Evolutionary conservation across 2,888 invertebrate species (phyloP), one percentile per base, ranked within the genome.

Genomic region (Drosophila anomalipes): DNA sequence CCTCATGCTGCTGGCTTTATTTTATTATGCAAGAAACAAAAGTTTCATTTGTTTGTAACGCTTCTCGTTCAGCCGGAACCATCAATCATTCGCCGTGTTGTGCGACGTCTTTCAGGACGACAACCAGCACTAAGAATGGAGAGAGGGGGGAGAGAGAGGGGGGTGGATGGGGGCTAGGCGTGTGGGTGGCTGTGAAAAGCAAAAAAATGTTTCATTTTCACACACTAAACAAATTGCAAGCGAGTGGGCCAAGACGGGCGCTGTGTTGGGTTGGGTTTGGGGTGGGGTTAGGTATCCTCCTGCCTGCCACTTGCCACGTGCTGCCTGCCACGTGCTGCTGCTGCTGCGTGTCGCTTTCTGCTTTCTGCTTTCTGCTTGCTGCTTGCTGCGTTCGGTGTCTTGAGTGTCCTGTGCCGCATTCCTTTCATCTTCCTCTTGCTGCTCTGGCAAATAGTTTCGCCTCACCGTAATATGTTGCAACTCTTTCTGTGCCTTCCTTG

Each of bases 11-110:
- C 70, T 66, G 62, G 52, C 44, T 76, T 83, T 86, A 73, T 73
- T 73, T 81, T 81, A 90, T 89, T 90, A 90, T 87, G 86, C 90
- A 90, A 89, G 90, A 90, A 90, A 90, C 87, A 87, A 87, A 87
- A 87, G 87, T 89, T 90, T 89, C 89, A 87, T 90, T 87, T 87
- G 90, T 90, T 90, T 87, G 87, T 74, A 77, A 79, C 82, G 83
- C 74, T 73, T 76, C 64, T 74, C 90, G 87, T 88, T 79, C 86
- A 81, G 89, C 69, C 77, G 82, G 74, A 89, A 83, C 89, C 86
- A 86, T 86, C 90, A 86, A 86, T 86, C 86, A 90, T 86, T 86
- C 84, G 86, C 86, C 89, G 87, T 86, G 86, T 89, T 89, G 85
- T 75, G 73, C 85, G 79, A 79, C 74, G 82, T 83, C 79, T 78